phyloP scores from a whole-genome alignment of 1,140 invertebrate genomes.

The Drosophila kepulauana region DNA sequence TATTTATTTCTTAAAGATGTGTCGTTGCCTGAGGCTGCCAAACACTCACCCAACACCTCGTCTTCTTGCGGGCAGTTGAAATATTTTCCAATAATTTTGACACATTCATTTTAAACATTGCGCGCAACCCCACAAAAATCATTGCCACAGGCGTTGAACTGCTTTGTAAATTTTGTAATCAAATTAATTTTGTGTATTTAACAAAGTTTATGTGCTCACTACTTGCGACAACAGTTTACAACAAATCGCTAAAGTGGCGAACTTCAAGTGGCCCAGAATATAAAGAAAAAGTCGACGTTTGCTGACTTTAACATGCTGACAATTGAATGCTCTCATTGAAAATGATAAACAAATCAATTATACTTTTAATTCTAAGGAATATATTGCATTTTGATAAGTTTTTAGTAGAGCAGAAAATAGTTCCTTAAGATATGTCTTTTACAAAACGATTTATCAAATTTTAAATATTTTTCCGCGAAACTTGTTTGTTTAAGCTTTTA shows the following conservation, averaged over 20 bases:
- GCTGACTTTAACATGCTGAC: background rate
- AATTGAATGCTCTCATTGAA: background rate
- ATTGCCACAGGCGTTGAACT: background rate
- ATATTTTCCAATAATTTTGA: conserved; percentile 40
- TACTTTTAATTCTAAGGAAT: too few species aligned
- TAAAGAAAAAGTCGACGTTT: background rate
- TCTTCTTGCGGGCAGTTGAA: conserved; percentile 30
- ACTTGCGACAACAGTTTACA: conserved; percentile 30
- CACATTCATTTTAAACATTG: conserved; percentile 18
- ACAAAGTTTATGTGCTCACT: conserved; percentile 35
- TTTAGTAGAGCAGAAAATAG: too few species aligned
- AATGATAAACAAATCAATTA: background rate
- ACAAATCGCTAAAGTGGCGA: conserved; percentile 29
- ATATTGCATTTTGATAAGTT: too few species aligned
- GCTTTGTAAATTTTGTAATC: conserved; percentile 58
- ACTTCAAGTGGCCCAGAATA: conserved; percentile 9
- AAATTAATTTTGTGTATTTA: conserved; percentile 67
- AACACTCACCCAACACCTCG: conserved; percentile 68
- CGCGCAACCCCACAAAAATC: background rate
- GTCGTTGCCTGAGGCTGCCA: conserved; percentile 43
- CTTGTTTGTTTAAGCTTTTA: too few species aligned
- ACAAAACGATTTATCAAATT: too few species aligned
- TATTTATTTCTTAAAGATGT: conserved; percentile 24
- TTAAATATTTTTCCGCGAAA: too few species aligned
- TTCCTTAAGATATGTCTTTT: too few species aligned